These are phyloP conservation scores for Troides oblongomaculatus DNA, from an alignment of 2,888 invertebrate species.

Conservation along the genomic window DNA sequence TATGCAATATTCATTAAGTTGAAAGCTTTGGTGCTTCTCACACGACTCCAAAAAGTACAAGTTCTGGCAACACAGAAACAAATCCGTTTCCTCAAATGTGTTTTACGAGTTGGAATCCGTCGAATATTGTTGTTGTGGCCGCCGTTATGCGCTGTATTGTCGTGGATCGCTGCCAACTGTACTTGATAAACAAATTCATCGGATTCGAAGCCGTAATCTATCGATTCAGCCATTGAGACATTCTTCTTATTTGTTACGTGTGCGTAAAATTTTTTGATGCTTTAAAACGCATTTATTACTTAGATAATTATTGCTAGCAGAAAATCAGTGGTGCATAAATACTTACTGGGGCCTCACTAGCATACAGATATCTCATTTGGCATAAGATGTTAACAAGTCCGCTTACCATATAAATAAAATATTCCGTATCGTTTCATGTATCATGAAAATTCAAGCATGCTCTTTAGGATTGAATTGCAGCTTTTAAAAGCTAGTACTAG, in stretches of 20 bases:
- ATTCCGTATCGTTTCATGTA: no score
- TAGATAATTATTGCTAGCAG: no score
- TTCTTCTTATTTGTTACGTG: not conserved
- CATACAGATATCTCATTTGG: no score
- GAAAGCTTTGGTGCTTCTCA: constrained; percentile 2
- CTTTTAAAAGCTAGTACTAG: not conserved
- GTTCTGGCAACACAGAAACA: constrained; percentile 38
- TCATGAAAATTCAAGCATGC: no score
- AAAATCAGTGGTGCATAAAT: no score
- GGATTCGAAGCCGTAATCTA: constrained; percentile 16
- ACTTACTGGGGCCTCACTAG: no score
- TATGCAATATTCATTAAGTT: constrained; percentile 9
- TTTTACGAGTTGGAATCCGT: constrained; percentile 44
- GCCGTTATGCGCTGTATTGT: constrained; percentile 15
- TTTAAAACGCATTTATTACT: no score
- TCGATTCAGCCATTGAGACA: constrained; percentile 20
- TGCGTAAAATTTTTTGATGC: no score
- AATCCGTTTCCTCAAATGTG: constrained; percentile 54
- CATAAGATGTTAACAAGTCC: no score
- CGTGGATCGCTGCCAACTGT: constrained; percentile 23
- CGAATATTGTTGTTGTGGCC: constrained; percentile 21
- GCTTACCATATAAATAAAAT: no score
- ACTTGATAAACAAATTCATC: constrained; percentile 27
- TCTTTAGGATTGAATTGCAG: no score
- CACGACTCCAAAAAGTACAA: constrained; percentile 12